Evolutionary conservation across 2,888 invertebrate species (phyloP), one percentile per base, ranked within the genome.

Genomic region (Tinea trinotella): DNA sequence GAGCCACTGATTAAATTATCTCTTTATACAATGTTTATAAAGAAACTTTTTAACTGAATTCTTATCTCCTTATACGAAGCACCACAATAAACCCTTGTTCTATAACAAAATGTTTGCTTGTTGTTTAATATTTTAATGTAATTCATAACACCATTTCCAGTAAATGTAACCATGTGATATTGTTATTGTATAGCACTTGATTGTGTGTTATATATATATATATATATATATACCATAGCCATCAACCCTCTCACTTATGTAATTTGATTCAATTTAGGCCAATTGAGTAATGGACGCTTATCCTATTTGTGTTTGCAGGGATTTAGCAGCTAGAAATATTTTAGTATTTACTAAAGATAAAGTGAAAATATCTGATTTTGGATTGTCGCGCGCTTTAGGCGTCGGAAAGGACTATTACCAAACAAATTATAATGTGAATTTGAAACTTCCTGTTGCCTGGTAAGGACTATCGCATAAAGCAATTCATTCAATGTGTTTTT

Each of bases 361-460:
- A 85, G 98, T 99, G 4, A 99, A 99, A 87, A 98, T 99, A 59
- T 98, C 98, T 0, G 99, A 99, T 73, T 98, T 99, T 78, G 99
- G 99, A 3, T 78, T 99, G 54, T 98, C 98, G 0, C 89, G 98
- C 54, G 98, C 98, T 0, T 82, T 99, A 54, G 98, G 99, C 1
- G 96, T 97, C 50, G 99, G 98, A 20, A 99, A 99, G 76, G 98
- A 99, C 76, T 99, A 99, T 74, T 99, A 99, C 72, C 97, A 98
- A 76, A 98, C 97, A 2, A 98, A 99, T 84, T 98, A 98, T 74
- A 97, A 96, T 73, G 97, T 98, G 34, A 97, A 97, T 84, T 89
- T 99, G 57, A 98, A 98, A 79, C 85, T 99, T 56, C 99, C 99
- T 0, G 98, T 99, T 59, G 99, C 99, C 2, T 99, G 99, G 99